Conservation (phyloP, 2,888 invertebrate genomes). For the Rhagonycha lutea region DNA sequence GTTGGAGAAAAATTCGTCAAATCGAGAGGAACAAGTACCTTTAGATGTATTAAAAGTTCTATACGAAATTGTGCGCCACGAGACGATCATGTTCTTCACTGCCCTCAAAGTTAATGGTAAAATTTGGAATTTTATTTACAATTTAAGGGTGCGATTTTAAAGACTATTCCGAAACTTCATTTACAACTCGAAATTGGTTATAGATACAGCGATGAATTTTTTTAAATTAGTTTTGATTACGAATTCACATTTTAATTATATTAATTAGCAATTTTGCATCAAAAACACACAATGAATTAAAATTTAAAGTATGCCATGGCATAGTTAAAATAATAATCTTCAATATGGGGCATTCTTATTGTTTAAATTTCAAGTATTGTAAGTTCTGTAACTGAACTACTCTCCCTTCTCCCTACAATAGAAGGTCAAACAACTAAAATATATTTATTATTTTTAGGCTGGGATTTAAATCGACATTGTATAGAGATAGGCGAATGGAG, state of each 20-base stretch:
- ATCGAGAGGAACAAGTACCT: conserved; percentile 39
- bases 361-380: too few relatives aligned
- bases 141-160: not conserved
- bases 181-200: too few relatives aligned
- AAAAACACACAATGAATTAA: too few relatives aligned
- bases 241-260: too few relatives aligned
- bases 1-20: conserved; percentile 35
- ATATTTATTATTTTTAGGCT: conserved; percentile 41
- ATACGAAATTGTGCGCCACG: conserved; percentile 46
- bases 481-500: conserved; percentile 51
- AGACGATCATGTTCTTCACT: conserved; percentile 49
- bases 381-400: not conserved
- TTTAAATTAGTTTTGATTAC: not conserved
- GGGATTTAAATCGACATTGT: conserved; percentile 49
- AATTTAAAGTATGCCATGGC: too few relatives aligned
- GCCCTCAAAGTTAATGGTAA: conserved; percentile 49
- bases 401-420: too few relatives aligned
- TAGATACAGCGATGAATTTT: too few relatives aligned
- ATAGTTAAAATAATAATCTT: too few relatives aligned
- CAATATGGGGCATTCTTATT: too few relatives aligned
- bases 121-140: not conserved
- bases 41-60: conserved; percentile 41
- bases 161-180: not conserved
- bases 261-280: not conserved
- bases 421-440: too few relatives aligned